A percentile compares a stretch with the other conserved stretches of the same genome.
phyloP scores from a whole-genome alignment of 2,113 vertebrate genomes.

The Spilogale gracilis region DNA sequence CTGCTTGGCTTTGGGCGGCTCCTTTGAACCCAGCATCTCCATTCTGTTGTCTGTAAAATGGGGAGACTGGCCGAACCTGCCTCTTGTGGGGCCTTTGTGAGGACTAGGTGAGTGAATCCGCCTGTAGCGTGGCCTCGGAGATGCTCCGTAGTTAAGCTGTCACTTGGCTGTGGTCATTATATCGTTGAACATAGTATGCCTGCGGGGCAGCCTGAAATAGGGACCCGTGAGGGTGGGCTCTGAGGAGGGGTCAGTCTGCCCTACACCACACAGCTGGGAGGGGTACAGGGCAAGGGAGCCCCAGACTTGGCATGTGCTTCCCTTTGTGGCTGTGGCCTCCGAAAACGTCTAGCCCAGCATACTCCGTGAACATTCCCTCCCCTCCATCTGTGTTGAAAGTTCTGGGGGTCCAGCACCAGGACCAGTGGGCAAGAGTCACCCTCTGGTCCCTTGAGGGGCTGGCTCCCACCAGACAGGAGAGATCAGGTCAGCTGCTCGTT shows the following conservation, averaged over 20 bases:
- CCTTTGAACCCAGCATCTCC: neutral
- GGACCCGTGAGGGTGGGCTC: neutral
- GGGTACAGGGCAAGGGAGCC: neutral
- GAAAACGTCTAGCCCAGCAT: too few species aligned
- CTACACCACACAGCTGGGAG: neutral
- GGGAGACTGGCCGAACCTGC: neutral
- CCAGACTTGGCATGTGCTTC: too few species aligned
- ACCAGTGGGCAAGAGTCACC: neutral
- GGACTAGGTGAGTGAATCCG: neutral
- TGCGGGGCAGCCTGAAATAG: neutral
- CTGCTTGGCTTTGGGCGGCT: neutral
- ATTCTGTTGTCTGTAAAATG: neutral
- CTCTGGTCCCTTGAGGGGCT: too few species aligned
- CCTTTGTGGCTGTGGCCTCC: neutral
- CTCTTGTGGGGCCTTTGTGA: neutral
- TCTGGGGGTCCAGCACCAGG: neutral
- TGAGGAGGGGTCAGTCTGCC: neutral
- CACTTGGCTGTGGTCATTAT: neutral
- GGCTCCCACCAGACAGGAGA: neutral
- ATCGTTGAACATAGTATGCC: neutral
- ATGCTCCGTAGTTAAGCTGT: fast-evolving
- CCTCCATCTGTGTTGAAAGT: neutral
- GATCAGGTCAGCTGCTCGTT: neutral
- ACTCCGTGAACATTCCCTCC: fast-evolving
- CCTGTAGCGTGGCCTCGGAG: neutral